Evolutionary conservation across 2,888 invertebrate genomes (phyloP).

Genomic region (Agonopterix alstromeriana): DNA sequence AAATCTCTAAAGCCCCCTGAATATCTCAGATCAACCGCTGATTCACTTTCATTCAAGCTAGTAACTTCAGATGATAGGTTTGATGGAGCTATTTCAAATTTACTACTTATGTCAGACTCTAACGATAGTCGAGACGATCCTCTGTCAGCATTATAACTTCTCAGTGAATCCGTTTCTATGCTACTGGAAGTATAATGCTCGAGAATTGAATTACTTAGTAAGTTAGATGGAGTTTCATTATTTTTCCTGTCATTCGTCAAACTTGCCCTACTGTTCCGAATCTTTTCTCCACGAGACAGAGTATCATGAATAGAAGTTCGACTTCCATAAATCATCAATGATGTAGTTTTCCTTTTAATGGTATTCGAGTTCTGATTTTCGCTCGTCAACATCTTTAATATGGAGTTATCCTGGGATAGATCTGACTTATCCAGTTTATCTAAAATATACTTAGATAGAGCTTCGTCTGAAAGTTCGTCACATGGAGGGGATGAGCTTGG

Average conservation of each 20-base stretch:
- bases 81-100: conserved; percentile 62
- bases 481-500: conserved; percentile 85
- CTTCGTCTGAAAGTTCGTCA: conserved; percentile 82
- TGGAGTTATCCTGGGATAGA: conserved; percentile 64
- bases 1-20: conserved; percentile 64
- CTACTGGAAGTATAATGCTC: conserved; percentile 57
- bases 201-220: conserved; percentile 42
- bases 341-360: conserved; percentile 65
- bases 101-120: conserved; percentile 69
- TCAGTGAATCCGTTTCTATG: conserved; percentile 60
- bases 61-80: conserved; percentile 60
- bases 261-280: conserved; percentile 64
- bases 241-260: conserved; percentile 49
- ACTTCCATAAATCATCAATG: conserved; percentile 72
- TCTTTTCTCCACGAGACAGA: conserved; percentile 67
- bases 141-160: conserved; percentile 63
- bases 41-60: conserved; percentile 59
- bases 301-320: conserved; percentile 71
- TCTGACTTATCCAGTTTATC: conserved; percentile 72
- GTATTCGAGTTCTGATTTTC: conserved; percentile 65
- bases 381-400: conserved; percentile 64
- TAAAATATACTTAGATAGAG: conserved; percentile 64
- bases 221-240: conserved; percentile 32
- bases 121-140: conserved; percentile 64
- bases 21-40: conserved; percentile 75